Percentiles rank a stretch among this genome's conserved stretches.
Evolutionary conservation across 2,113 vertebrate species (phyloP).

Genomic region (Crotalus viridis): DNA sequence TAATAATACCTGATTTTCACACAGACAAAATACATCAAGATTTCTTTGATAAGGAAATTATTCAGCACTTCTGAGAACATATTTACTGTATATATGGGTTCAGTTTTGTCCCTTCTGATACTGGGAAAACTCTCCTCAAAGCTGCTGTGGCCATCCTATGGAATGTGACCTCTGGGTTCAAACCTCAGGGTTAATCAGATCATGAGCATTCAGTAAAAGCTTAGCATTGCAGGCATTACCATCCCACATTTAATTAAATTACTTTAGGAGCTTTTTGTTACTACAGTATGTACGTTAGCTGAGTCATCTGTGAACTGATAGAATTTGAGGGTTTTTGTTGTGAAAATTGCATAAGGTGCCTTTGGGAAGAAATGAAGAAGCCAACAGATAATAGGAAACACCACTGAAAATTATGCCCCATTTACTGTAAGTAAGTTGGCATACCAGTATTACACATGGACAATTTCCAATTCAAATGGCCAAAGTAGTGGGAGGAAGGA

Average conservation of each 20-base stretch:
- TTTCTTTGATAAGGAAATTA: background rate
- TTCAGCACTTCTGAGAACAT: too few species aligned
- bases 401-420: background rate
- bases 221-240: background rate
- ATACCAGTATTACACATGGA: background rate
- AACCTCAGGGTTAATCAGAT: conserved; percentile 2
- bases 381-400: background rate
- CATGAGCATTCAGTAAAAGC: background rate
- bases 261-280: background rate
- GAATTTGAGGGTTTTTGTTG: background rate
- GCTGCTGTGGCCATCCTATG: background rate
- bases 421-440: background rate
- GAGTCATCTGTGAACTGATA: background rate
- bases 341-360: background rate
- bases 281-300: background rate
- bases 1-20: background rate
- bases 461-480: background rate
- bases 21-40: background rate
- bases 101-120: background rate
- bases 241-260: conserved; percentile 7
- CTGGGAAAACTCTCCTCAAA: background rate
- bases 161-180: background rate
- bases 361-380: background rate
- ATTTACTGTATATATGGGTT: background rate
- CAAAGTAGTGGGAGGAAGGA: background rate